phyloP scores from a whole-genome alignment of 1,140 invertebrate genomes.

The Akabosia matsudoensis region DNA sequence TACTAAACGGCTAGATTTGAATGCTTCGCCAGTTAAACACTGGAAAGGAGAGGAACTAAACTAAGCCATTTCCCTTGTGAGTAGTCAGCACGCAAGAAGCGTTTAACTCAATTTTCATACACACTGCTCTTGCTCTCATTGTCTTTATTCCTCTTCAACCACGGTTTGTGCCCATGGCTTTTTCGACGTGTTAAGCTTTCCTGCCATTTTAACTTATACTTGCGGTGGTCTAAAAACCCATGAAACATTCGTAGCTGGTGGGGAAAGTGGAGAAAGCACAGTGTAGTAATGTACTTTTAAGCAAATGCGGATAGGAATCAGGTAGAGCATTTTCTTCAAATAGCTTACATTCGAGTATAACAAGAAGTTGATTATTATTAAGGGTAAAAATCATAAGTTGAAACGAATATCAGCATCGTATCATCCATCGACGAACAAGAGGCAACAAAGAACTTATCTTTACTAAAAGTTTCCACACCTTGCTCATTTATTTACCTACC shows the following conservation, averaged over 20 bases:
- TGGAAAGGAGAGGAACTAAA: background rate
- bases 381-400: background rate
- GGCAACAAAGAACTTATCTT: no score
- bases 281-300: background rate
- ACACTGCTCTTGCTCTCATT: constrained; percentile 26
- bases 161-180: background rate
- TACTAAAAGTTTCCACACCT: no score
- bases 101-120: constrained; percentile 47
- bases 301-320: no score
- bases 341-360: no score
- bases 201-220: background rate
- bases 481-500: no score
- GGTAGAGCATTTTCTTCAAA: no score
- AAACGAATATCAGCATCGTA: background rate
- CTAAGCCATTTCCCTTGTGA: constrained; percentile 12
- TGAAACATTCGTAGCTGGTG: constrained; percentile 4
- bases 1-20: constrained; percentile 15
- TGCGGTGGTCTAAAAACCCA: background rate
- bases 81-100: constrained; percentile 27
- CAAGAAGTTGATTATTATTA: no score
- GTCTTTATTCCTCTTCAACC: background rate
- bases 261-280: background rate
- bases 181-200: background rate
- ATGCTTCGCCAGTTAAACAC: background rate
- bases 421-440: background rate